Base-by-base conservation (phyloP, 2,888 invertebrate species). In the Lobophora halterata region DNA sequence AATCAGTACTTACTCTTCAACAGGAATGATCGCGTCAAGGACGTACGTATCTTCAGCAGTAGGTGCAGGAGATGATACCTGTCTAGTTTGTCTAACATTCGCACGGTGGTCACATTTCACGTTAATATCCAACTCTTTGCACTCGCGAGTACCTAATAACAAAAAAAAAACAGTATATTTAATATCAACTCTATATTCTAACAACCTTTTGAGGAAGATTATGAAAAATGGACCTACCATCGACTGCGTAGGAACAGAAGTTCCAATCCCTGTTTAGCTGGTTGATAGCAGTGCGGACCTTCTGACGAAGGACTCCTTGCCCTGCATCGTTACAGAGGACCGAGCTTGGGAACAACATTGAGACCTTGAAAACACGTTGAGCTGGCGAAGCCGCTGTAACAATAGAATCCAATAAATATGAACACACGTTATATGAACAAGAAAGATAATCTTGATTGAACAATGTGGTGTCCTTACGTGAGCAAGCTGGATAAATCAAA, bases 241-340 rank as follows among this genome's bases (percentile, higher is more conserved):
- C 95, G 25, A 93, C 90, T 43, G 95, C 92, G 71, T 96, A 95
- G 0, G 97, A 96, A 73, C 98, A 98, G 93, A 98, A 95, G 89
- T 96, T 95, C 98, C 98, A 98, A 65, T 97, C 96, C 58, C 96
- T 91, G 75, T 98, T 97, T 33, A 98, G 89, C 28, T 95, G 92
- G 62, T 97, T 95, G 33, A 98, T 94, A 4, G 97, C 96, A 58
- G 92, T 93, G 53, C 94, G 91, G 1, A 98, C 96, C 79, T 95
- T 95, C 65, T 97, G 96, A 26, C 95, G 90, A 3, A 97, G 88
- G 0, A 97, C 97, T 31, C 94, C 95, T 80, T 97, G 97, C 1
- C 97, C 97, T 11, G 97, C 97, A 75, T 96, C 95, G 64, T 97
- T 98, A 71, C 98, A 98, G 3, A 97, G 91, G 1, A 97, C 97